Evolutionary conservation across 2,113 vertebrate species (phyloP).

Genomic region (Pyrgilauda ruficollis): DNA sequence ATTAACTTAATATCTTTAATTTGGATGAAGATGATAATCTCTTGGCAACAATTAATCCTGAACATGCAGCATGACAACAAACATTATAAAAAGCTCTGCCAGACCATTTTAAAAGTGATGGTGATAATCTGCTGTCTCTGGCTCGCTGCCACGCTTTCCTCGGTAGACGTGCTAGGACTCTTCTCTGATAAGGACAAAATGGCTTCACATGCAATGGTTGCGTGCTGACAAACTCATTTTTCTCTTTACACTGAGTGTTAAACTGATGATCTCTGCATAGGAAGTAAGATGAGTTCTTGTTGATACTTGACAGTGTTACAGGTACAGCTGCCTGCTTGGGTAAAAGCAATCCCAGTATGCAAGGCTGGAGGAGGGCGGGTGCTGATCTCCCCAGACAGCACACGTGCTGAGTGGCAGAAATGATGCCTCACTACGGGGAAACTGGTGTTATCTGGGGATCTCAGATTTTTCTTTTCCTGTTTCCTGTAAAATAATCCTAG

Average conservation of each 20-base stretch:
- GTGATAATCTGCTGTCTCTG: neutral
- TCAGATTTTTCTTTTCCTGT: neutral
- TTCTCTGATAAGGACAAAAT: neutral
- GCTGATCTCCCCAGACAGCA: neutral
- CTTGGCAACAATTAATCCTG: constrained; percentile 12
- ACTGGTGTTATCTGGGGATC: neutral
- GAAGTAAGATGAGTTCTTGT: neutral
- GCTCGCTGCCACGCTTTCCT: neutral
- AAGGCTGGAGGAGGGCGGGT: neutral
- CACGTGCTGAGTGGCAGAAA: neutral
- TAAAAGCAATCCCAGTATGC: neutral
- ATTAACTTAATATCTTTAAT: constrained; percentile 15
- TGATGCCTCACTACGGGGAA: neutral
- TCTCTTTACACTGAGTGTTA: neutral
- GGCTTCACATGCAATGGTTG: neutral
- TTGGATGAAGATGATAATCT: constrained; percentile 18
- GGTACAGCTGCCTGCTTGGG: neutral
- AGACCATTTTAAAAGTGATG: neutral
- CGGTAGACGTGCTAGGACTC: rapidly evolving
- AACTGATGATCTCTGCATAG: neutral
- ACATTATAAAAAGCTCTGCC: neutral
- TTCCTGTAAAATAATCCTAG: neutral
- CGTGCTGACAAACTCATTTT: neutral
- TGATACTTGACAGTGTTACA: neutral
- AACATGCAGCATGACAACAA: neutral